Evolutionary conservation across 2,113 vertebrate genomes (phyloP), one percentile per base, ranked within the genome.

Genomic region (Notarius lentiginosus): DNA sequence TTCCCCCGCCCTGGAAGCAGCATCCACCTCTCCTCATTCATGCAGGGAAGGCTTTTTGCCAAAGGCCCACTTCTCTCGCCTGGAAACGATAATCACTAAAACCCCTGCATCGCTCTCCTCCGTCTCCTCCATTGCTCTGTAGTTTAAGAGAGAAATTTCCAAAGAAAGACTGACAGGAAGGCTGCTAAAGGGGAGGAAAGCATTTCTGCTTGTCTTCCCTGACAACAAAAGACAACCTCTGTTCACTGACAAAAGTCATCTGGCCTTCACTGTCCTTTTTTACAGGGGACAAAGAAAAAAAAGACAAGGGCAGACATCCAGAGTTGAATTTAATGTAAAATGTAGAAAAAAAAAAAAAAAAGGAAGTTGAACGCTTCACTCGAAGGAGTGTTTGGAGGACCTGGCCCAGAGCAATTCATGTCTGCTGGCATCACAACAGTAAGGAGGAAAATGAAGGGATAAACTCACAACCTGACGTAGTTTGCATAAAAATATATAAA

Each of bases 201-300:
- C 8, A 84, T 88, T 88, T 90, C 77, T 55, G 41, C 88, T 87
- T 82, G 83, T 91, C 88, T 89, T 89, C 89, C 20, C 88, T 85
- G 86, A 91, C 88, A 80, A 86, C 79, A 75, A 34, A 70, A 86
- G 86, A 88, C 82, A 89, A 85, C 34, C 87, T 79, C 82, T 58
- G 55, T 82, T 89, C 77, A 61, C 81, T 72, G 75, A 79, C 84
- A 89, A 82, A 80, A 81, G 84, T 84, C 65, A 89, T 65, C 89
- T 83, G 56, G 88, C 63, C 63, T 75, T 58, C 51, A 30, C 41
- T 73, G 49, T 63, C n/a, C 68, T 58, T 87, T 83, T 61, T 60
- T 22, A 60, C 30, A 60, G 11, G 34, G 79, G 79, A 86, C 58
- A 80, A 68, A 79, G 56, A 68, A 73, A 87, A 81, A 81, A 89